Percentiles rank a stretch among this genome's conserved stretches.
Conservation (phyloP, 2,888 invertebrate species). For the Polymixis lichenea region DNA sequence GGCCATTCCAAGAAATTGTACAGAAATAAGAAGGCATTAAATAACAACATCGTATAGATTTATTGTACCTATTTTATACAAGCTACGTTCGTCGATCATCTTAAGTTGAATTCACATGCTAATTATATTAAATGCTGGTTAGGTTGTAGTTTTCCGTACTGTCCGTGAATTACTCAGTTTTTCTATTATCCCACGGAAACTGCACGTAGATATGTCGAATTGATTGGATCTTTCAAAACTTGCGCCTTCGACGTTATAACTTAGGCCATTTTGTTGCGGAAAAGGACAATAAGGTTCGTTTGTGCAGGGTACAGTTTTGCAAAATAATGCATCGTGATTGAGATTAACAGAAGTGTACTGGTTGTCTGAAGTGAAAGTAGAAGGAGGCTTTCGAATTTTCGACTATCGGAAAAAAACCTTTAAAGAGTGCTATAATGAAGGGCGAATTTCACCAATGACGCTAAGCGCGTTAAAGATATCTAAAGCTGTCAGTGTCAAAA, state of each 20-base stretch:
- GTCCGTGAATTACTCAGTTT: conserved; percentile 27
- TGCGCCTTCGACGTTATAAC: neutral
- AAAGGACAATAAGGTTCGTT: neutral
- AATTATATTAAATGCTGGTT: conserved; percentile 45
- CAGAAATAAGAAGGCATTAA: too few species aligned
- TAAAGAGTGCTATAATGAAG: too few species aligned
- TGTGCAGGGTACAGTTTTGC: neutral
- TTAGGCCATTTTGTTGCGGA: neutral
- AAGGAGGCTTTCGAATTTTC: too few species aligned
- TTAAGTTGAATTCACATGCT: conserved; percentile 31
- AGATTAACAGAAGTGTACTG: neutral
- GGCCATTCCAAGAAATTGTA: too few species aligned
- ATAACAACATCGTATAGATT: neutral
- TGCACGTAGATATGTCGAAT: conserved; percentile 11
- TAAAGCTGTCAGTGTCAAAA: too few species aligned
- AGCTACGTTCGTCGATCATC: conserved; percentile 7
- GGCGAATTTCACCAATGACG: too few species aligned
- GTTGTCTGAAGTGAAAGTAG: neutral
- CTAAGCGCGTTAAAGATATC: too few species aligned
- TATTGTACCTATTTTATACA: neutral
- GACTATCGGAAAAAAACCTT: too few species aligned
- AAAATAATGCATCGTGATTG: neutral
- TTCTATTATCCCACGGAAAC: conserved; percentile 56
- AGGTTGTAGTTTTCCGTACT: conserved; percentile 17
- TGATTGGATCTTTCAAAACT: conserved; percentile 35